Evolutionary conservation across 2,888 invertebrate species (phyloP), one percentile per base, ranked within the genome.

Genomic region (Lochmaea crataegi): DNA sequence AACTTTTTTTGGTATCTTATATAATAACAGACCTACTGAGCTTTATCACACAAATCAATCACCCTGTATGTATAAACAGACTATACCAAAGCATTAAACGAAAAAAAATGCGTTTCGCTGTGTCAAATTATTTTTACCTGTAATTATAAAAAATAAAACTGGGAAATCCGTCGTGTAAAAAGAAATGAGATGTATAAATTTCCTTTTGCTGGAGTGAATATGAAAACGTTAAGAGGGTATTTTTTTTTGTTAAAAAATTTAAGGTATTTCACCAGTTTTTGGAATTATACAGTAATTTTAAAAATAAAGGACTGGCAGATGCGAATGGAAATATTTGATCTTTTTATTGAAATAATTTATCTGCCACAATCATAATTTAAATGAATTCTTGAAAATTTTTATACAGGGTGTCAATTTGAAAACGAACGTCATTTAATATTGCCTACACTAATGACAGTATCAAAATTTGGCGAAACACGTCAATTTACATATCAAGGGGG

Each of bases 131-230:
- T 22, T 18, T 56, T 4, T 22, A 56, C 56, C 56, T 56, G 11
- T 14, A 18, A 18, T 56, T 22, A 9, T 56, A 56, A n/a, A 56
- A 22, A 56, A 38, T 48, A 12, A 38, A 60, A 61, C 38, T 68
- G 51, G 61, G 68, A 68, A 68, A 45, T 60, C 7, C 32, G 48
- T 58, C 48, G 58, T 68, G 38, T 53, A 18, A 66, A 22, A 66
- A 56, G 56, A 68, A 68, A 68, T 26, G 26, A 51, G 56, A 7
- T 22, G 18, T 11, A 68, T 60, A 60, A 68, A 60, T 60, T 42
- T 45, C 60, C 61, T 68, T 56, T 38, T 38, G 32, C 32, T 7
- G 56, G 16, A n/a, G 22, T 56, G 18, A 56, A 56, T 12, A 22
- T 9, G 56, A 12, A 56, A 56, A 56, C 22, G 7, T 56, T 18